Evolutionary conservation across 2,888 invertebrate genomes (phyloP), one percentile per base, ranked within the genome.

Genomic region (Orchesella flavescens): DNA sequence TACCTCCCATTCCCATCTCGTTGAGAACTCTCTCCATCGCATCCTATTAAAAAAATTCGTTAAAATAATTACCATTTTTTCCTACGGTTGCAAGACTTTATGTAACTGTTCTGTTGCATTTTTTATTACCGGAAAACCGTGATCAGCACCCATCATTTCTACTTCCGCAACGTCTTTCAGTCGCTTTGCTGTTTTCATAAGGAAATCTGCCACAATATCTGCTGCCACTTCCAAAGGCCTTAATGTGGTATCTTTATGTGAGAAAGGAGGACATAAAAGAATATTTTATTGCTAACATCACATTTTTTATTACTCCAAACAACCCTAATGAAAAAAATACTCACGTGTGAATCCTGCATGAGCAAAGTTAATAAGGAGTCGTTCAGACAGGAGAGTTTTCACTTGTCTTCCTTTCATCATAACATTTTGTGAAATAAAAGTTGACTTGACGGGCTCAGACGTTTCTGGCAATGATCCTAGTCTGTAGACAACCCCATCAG

Each of bases 1-100:
- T 90, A 23, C 93, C 93, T 49, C 93, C 93, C 46, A 93, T 89
- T 0, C 93, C 93, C 87, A 92, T 91, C 89, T 94, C 93, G 68
- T 92, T 90, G 63, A 93, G 90, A 19, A 93, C 92, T 88, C 92
- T 91, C 88, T 93, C 93, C 87, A 93, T 89, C 21, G 91, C 91
- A 89, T 93, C 92, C 93, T 93, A 85, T n/a, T 88, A 89, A 82
- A 49, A 66, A 83, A 21, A 23, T 61, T 19, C 73, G n/a, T n/a
- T n/a, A n/a, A n/a, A n/a, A n/a, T n/a, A n/a, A n/a, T n/a, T n/a
- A n/a, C n/a, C n/a, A n/a, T n/a, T n/a, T n/a, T n/a, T n/a, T n/a
- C n/a, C n/a, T n/a, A n/a, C n/a, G n/a, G n/a, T n/a, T n/a, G n/a
- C n/a, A n/a, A n/a, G n/a, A n/a, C n/a, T n/a, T n/a, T n/a, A n/a